A percentile compares a stretch with the other conserved stretches of the same genome.
Evolutionary conservation across 2,797 vertebrate genomes (phyloP).

Genomic region (Kryptolebias ocellatus): DNA sequence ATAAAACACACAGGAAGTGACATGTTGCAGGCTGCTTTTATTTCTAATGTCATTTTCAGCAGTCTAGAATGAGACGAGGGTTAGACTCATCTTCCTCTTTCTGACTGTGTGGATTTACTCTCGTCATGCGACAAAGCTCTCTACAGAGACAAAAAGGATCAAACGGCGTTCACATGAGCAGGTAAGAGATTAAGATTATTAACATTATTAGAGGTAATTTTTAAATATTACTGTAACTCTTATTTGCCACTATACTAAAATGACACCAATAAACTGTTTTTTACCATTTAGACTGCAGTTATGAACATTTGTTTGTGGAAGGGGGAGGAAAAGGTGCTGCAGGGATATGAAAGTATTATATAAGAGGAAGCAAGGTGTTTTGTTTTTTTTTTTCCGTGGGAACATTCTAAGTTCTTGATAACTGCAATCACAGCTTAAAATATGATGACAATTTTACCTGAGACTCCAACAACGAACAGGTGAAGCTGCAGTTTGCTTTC

Average conservation of each 20-base stretch:
- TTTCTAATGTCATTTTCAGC: neutral
- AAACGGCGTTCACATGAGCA: constrained; percentile 5
- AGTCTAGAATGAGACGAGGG: neutral
- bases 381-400: neutral
- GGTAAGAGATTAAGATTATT: constrained; percentile 25
- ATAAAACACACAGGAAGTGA: constrained; percentile 18
- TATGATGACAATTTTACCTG: neutral
- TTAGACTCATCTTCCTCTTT: constrained; percentile 47
- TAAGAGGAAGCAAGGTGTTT: constrained; percentile 40
- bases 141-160: neutral
- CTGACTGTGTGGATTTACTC: neutral
- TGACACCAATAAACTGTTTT: no score
- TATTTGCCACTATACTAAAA: no score
- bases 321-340: constrained; percentile 3
- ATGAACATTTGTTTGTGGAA: neutral
- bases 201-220: neutral
- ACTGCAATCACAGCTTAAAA: neutral
- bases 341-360: constrained; percentile 42
- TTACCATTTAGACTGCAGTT: no score
- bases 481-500: neutral
- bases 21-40: neutral
- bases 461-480: neutral
- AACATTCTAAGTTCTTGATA: neutral
- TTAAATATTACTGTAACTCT: neutral
- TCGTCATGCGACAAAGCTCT: neutral